A percentile compares a stretch with the other conserved stretches of the same genome.
These are phyloP conservation scores for Vannuccia rotundouncinata DNA, from an alignment of 2,888 invertebrate species.

Conservation along the genomic window DNA sequence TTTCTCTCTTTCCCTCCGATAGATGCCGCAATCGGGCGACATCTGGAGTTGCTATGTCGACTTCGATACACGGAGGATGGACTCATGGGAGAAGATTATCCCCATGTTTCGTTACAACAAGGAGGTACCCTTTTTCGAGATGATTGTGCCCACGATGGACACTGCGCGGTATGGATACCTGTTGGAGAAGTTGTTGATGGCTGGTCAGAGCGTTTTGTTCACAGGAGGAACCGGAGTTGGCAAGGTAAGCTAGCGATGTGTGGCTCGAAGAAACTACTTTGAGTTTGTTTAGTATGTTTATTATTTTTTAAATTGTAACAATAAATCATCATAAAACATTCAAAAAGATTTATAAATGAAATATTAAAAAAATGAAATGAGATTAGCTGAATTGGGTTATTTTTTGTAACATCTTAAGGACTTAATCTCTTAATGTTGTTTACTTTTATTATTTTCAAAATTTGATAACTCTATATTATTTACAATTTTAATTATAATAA, in stretches of 20 bases:
- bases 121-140: constrained; percentile 73
- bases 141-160: constrained; percentile 81
- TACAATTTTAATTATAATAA: too few species aligned
- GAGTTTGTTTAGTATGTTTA: background rate
- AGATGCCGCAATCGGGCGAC: constrained; percentile 68
- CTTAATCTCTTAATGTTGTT: too few species aligned
- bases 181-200: constrained; percentile 68
- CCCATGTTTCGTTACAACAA: constrained; percentile 68
- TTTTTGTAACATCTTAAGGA: background rate
- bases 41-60: constrained; percentile 74
- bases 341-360: too few species aligned
- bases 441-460: too few species aligned
- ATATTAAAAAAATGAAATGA: too few species aligned
- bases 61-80: constrained; percentile 65
- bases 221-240: constrained; percentile 88
- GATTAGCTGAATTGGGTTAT: background rate
- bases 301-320: too few species aligned
- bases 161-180: constrained; percentile 77
- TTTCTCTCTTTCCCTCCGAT: background rate
- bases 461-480: too few species aligned
- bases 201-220: constrained; percentile 72
- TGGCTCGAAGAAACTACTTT: background rate
- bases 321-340: too few species aligned
- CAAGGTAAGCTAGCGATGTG: constrained; percentile 58
- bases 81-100: constrained; percentile 72